These are phyloP conservation scores for Lobophora halterata DNA, from an alignment of 2,888 invertebrate genomes.

Conservation along the genomic window DNA sequence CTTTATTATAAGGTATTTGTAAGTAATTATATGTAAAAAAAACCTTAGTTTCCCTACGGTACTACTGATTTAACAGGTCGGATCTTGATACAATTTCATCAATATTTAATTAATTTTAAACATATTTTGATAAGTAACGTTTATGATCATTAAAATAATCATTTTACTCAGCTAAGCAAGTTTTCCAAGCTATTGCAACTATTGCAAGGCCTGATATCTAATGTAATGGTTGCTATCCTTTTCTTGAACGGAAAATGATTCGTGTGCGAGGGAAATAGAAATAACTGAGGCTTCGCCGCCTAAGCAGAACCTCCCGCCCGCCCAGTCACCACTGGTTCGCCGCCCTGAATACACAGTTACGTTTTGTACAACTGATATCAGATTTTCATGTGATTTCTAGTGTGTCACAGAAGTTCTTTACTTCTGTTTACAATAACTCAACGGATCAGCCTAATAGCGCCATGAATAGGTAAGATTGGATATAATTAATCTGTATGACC, in stretches of 20 bases:
- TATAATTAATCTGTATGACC: no score
- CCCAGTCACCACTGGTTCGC: slow-evolving; percentile 65
- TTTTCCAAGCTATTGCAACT: slow-evolving; percentile 16
- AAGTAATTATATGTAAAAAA: no score
- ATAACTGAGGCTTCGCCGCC: slow-evolving; percentile 62
- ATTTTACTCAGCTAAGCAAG: slow-evolving; percentile 10
- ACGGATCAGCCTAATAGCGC: no score
- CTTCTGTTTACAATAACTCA: no score
- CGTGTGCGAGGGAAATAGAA: slow-evolving; percentile 55
- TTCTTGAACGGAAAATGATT: slow-evolving; percentile 32
- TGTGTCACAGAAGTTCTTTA: not conserved
- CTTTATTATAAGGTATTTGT: no score
- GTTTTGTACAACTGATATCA: slow-evolving; percentile 21
- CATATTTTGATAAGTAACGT: no score
- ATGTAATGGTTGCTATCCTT: slow-evolving; percentile 58
- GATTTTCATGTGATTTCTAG: slow-evolving; percentile 18
- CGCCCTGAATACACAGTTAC: slow-evolving; percentile 52
- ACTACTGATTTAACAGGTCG: no score
- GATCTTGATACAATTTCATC: no score
- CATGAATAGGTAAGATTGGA: slow-evolving; percentile 17
- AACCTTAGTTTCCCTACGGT: no score
- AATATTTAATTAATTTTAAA: no score
- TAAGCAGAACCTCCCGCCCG: slow-evolving; percentile 68
- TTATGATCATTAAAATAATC: no score
- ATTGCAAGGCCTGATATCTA: slow-evolving; percentile 49